Base-by-base conservation (phyloP, 2,113 vertebrate genomes). In the Labeo catla region DNA sequence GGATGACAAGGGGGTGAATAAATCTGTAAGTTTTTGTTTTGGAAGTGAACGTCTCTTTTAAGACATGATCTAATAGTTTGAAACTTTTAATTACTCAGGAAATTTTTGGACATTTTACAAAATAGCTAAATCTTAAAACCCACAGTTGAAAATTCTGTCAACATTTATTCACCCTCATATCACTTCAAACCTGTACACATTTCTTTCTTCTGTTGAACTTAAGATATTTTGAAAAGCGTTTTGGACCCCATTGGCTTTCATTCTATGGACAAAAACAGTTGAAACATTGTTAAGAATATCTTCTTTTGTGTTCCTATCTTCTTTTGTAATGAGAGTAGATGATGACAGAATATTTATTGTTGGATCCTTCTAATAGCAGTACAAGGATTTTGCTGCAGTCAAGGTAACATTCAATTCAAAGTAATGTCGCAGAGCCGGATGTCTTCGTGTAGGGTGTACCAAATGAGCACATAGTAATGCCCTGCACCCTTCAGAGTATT, bases 401-500 rank as follows among this genome's bases (percentile, higher is more conserved):
- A 45, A 15, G 28, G 52, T 12, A 79, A 45, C 36, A 59, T 61
- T 45, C 8, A 10, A 6, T 72, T 21, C 19, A 59, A n/a, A 59
- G 8, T 59, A 59, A 21, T n/a, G 15, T 70, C 8, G 2, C 36
- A 43, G 28, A 5, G 72, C 4, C 47, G 8, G 5, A 16, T 8
- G 19, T 80, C 21, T 10, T 61, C 23, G n/a, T 68, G 9, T 80
- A 61, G 15, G 36, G 19, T 80, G 63, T 82, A 50, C 45, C n/a
- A 52, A 63, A 23, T 45, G 19, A 23, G 34, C 77, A 61, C 19
- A 59, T 1, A 4, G 4, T 34, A 52, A 52, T 70, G 45, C 0
- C 45, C 47, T 70, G 63, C 63, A 54, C 21, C 54, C 78, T 63
- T 80, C 36, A 43, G 19, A 80, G 77, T 43, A 61, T 80, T 43